A percentile compares a stretch with the other conserved stretches of the same genome.
Conservation (phyloP, 2,797 vertebrate genomes). For the Channallabes apus region DNA sequence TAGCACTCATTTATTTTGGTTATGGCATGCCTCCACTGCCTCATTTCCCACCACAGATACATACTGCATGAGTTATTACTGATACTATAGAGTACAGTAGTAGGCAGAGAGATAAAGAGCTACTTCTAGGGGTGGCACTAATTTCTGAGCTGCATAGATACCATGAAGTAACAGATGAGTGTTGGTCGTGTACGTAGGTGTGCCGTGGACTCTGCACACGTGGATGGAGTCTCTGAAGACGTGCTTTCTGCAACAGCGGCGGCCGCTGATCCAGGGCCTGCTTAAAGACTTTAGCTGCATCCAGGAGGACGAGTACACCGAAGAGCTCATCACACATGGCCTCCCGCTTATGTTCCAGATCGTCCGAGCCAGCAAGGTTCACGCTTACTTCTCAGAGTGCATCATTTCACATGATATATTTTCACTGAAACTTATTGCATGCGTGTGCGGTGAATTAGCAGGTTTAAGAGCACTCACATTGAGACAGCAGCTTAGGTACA, state of each 20-base stretch:
- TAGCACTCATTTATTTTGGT: slow-evolving; percentile 48
- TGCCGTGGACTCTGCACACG: slow-evolving; percentile 82
- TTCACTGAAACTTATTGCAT: not conserved
- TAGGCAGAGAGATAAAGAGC: not conserved
- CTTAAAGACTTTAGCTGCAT: slow-evolving; percentile 82
- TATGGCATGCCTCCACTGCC: slow-evolving; percentile 80
- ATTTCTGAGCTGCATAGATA: slow-evolving; percentile 10
- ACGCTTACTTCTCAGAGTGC: not conserved
- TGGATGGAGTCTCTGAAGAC: slow-evolving; percentile 81
- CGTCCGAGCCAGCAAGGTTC: slow-evolving; percentile 80
- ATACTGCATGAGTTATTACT: slow-evolving; percentile 44
- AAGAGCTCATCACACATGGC: slow-evolving; percentile 81
- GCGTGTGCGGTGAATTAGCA: not conserved
- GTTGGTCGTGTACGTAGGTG: slow-evolving; percentile 63
- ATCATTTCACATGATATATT: slow-evolving; percentile 15
- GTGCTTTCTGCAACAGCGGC: slow-evolving; percentile 75
- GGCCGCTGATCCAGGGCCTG: slow-evolving; percentile 78
- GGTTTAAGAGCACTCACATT: not conserved
- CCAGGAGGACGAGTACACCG: slow-evolving; percentile 79
- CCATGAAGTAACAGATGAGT: slow-evolving; percentile 10
- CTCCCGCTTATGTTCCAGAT: slow-evolving; percentile 84
- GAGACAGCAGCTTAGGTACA: not conserved
- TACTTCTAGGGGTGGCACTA: not conserved
- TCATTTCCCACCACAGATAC: slow-evolving; percentile 68
- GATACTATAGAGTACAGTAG: slow-evolving; percentile 13